Base-by-base conservation (phyloP, 2,113 vertebrate genomes). In the Leuciscus idus region DNA sequence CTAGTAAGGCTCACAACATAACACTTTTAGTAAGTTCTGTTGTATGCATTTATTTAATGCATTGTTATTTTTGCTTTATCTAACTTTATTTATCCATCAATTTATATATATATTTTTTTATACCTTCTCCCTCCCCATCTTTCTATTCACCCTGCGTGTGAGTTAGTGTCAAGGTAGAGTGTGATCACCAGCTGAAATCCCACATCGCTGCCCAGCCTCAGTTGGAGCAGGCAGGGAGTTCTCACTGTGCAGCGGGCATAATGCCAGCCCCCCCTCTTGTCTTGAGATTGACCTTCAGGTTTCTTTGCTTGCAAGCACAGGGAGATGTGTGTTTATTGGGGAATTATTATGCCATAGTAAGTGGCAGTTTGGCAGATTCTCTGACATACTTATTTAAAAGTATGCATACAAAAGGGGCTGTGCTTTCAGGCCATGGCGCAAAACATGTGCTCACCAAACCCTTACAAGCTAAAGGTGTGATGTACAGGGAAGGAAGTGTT, bases 201-300 rank as follows among this genome's bases (percentile, higher is more conserved):
- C 80, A 36, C 72, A 75, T 87, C 52, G 72, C 77, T 87, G 80
- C 74, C 84, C 87, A 89, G 89, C 87, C 87, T 88, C 83, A 83
- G 86, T 82, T 86, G 83, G 72, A 72, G 85, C 48, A 39, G 78
- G 86, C 78, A 85, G 57, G 66, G 84, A 48, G 64, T 64, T 68
- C 64, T 48, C 21, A 81, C 64, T 21, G 64, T 81, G 84, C 30
- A 74, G 57, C 50, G n/a, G 90, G 90, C 86, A 84, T 77, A 28
- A 48, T 83, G 90, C 88, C 90, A 88, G 85, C 39, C 39, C 57
- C 84, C 74, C 83, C 82, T 23, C 73, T 70, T 86, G 87, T 84
- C 73, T 89, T 89, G 83, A 89, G 83, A 76, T 83, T 91, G 90
- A 91, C 90, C 90, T 90, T 90, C 87, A 90, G 88, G 81, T 83